Percentiles rank a stretch among this genome's conserved stretches.
These are phyloP conservation scores for Apis laboriosa DNA, from an alignment of 1,140 invertebrate species.

Conservation along the genomic window DNA sequence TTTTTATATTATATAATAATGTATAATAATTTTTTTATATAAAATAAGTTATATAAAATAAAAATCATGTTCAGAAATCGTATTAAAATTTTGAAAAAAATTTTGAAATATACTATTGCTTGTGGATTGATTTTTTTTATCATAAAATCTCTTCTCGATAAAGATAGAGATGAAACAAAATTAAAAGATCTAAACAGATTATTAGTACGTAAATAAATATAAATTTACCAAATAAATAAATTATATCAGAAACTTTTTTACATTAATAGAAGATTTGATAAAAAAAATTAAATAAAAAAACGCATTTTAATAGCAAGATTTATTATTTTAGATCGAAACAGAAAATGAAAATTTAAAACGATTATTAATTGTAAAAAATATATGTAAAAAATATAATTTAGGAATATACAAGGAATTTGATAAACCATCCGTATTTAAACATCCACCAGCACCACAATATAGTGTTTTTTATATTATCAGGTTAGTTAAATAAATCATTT, in stretches of 20 bases:
- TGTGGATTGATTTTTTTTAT: conserved; percentile 18
- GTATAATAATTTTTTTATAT: background rate
- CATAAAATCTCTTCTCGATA: conserved; percentile 22
- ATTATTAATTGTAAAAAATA: conserved; percentile 66
- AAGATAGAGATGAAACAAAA: background rate
- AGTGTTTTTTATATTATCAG: conserved; percentile 80
- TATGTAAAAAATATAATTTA: conserved; percentile 79
- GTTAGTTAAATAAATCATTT: conserved; percentile 67
- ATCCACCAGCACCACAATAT: conserved; percentile 81
- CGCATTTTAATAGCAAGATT: background rate
- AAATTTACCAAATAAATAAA: too few species aligned
- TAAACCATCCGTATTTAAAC: conserved; percentile 71
- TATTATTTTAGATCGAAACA: conserved; percentile 65
- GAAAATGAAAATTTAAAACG: conserved; percentile 71
- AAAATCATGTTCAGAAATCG: conserved; percentile 6
- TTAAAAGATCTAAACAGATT: conserved; percentile 31
- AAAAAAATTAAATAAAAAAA: background rate
- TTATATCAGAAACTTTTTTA: too few species aligned
- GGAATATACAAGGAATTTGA: conserved; percentile 72
- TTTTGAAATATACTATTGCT: background rate
- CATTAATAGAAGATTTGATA: too few species aligned
- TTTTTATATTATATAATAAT: background rate
- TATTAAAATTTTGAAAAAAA: background rate
- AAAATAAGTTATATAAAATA: background rate
- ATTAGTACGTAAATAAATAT: conserved; percentile 45